phyloP scores from a whole-genome alignment of 53 echinoderm and acorn worm genomes.

The Echinometra lucunter region DNA sequence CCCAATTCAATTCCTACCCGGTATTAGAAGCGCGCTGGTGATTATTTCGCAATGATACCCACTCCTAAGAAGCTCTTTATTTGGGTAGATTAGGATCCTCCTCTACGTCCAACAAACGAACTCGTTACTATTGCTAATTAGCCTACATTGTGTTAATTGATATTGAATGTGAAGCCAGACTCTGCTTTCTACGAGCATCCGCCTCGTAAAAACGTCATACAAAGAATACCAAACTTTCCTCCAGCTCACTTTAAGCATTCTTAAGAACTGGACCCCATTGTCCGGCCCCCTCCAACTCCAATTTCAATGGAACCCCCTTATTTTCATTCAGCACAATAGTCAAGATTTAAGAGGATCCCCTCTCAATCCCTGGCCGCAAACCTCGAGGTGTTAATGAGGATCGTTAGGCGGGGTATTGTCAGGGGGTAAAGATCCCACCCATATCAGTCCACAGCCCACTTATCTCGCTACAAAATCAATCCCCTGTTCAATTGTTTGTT shows the following conservation, averaged over 20 bases:
- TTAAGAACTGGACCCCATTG: not conserved
- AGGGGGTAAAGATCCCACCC: slow-evolving; percentile 27
- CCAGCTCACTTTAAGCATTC: not conserved
- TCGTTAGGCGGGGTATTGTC: slow-evolving; percentile 43
- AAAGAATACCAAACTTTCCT: not conserved
- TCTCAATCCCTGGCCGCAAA: slow-evolving; percentile 9
- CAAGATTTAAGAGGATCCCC: not conserved
- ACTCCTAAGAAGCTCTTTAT: not conserved
- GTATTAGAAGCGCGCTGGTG: slow-evolving; percentile 27
- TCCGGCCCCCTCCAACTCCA: not conserved
- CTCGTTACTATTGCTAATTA: slow-evolving; percentile 41
- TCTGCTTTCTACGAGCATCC: not conserved
- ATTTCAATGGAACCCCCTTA: not conserved
- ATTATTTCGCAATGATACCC: not conserved
- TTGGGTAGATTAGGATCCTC: not conserved
- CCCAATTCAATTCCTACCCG: not conserved
- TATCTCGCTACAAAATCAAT: slow-evolving; percentile 65
- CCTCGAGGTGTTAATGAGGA: slow-evolving; percentile 54
- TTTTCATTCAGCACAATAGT: not conserved
- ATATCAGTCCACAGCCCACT: slow-evolving; percentile 53
- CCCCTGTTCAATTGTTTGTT: slow-evolving; percentile 64
- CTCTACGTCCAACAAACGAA: not conserved
- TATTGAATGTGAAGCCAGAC: slow-evolving; percentile 29
- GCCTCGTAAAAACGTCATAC: not conserved
- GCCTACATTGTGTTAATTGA: slow-evolving; percentile 51